Evolutionary conservation across 64 coral and sea anemone species (phyloP), one percentile per base, ranked within the genome.

Genomic region (Montipora efflorescens): DNA sequence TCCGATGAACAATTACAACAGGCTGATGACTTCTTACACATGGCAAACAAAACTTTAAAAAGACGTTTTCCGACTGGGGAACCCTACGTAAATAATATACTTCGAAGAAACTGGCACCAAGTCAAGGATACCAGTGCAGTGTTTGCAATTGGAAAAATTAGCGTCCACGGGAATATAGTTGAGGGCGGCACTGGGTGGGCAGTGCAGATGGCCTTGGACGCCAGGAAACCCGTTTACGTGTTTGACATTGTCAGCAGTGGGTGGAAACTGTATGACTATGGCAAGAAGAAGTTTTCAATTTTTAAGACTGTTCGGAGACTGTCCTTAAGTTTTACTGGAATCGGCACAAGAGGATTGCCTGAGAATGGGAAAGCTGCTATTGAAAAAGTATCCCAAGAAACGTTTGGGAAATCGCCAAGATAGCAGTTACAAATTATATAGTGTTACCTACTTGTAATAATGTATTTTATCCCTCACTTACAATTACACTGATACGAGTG

Each of bases 181-280:
- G 87, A 90, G 76, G 87, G 93, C 22, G 93, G 93, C 12, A 94
- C 93, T 11, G 93, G 93, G 16, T 94, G 93, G 93, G 93, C 93
- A 13, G 93, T 94, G 47, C 93, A 94, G 67, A 94, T 94, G 93
- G 93, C 93, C 20, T 18, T 94, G 15, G 93, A 94, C 47, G 48
- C 14, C 55, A 90, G 61, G 50, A 94, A 94, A 67, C 46, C 69
- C 16, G 79, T 94, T 11, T 94, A 90, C 81, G 87, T 94, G 15
- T 94, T 94, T 76, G 87, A 94, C 66, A 90, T 44, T 12, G 43
- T 48, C 51, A 69, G n/a, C 7, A 83, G 21, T 83, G 82, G 73
- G n/a, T 94, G 93, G 93, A n/a, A 90, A 25, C 61, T 48, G 48
- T 94, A 83, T 74, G 59, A 90, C 18, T 67, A 94, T 67, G 19